Evolutionary conservation across 1,140 invertebrate genomes (phyloP).

Genomic region (Drosophila kepulauana): DNA sequence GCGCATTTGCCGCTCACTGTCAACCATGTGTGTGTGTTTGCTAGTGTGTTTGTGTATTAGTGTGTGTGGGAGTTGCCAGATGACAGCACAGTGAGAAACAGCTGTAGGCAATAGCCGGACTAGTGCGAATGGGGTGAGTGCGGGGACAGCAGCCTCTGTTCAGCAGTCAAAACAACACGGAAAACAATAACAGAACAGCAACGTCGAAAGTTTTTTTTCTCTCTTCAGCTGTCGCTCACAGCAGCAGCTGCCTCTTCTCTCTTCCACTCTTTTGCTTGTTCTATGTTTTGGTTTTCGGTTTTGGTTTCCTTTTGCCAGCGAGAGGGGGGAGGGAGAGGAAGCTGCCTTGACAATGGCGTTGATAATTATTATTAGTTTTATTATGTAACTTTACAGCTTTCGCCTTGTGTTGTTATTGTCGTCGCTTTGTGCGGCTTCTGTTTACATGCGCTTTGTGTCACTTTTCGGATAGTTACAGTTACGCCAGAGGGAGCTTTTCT

Average conservation of each 20-base stretch:
- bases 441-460: slow-evolving; percentile 59
- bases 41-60: slow-evolving; percentile 11
- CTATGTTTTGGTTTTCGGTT: slow-evolving; percentile 35
- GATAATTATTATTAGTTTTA: slow-evolving; percentile 82
- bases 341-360: slow-evolving; percentile 74
- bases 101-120: slow-evolving; percentile 22
- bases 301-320: slow-evolving; percentile 32
- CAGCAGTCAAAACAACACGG: slow-evolving; percentile 39
- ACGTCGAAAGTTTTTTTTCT: slow-evolving; percentile 31
- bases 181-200: slow-evolving; percentile 49
- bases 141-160: background rate
- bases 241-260: background rate
- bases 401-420: slow-evolving; percentile 17
- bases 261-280: background rate
- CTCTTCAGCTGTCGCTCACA: slow-evolving; percentile 7
- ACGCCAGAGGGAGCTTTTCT: slow-evolving; percentile 11
- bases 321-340: background rate
- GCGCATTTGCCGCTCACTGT: slow-evolving; percentile 55
- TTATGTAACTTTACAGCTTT: slow-evolving; percentile 73
- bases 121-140: background rate
- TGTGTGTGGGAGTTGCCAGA: slow-evolving; percentile 36
- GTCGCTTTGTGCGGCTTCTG: slow-evolving; percentile 34
- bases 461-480: slow-evolving; percentile 59
- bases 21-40: slow-evolving; percentile 20
- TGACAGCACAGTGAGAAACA: slow-evolving; percentile 31